These are phyloP conservation scores for Sycophila sp. DNA, from an alignment of 1,140 invertebrate genomes.

Conservation along the genomic window DNA sequence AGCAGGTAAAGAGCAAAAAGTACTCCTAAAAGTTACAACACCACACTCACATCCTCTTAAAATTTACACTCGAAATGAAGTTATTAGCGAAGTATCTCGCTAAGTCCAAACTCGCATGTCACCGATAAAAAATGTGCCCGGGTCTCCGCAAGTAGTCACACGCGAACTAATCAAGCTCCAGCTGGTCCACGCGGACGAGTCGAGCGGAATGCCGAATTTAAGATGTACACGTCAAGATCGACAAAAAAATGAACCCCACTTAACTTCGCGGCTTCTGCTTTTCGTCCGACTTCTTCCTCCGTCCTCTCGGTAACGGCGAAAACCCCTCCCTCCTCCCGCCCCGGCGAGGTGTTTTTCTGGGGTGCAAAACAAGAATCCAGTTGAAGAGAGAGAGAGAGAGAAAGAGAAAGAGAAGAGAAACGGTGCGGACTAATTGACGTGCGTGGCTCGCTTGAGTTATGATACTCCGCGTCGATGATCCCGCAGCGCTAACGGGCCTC, in stretches of 20 bases:
- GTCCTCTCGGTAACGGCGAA: too few relatives aligned
- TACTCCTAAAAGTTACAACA: too few relatives aligned
- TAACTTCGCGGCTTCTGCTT: background rate
- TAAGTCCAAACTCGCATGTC: too few relatives aligned
- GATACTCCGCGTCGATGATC: conserved; percentile 30
- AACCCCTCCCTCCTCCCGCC: background rate
- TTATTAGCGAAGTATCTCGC: too few relatives aligned
- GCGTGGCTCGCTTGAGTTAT: conserved; percentile 19
- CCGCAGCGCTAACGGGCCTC: conserved; percentile 13
- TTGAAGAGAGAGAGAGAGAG: background rate
- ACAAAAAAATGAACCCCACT: background rate
- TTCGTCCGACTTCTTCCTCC: conserved; percentile 19
- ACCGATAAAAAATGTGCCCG: background rate
- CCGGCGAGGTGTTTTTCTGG: background rate
- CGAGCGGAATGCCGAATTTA: conserved; percentile 2
- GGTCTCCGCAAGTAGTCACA: background rate
- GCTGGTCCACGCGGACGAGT: background rate
- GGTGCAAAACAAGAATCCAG: background rate
- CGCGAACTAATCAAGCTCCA: background rate
- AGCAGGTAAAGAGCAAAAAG: too few relatives aligned
- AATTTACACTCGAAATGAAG: too few relatives aligned
- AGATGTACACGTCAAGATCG: background rate
- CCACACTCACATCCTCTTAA: too few relatives aligned
- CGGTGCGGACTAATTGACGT: conserved; percentile 29
- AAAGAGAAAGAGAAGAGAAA: background rate